Percentiles rank a stretch among this genome's conserved stretches.
Conservation (phyloP, 1,140 invertebrate genomes). For the Bombus fervidus region DNA sequence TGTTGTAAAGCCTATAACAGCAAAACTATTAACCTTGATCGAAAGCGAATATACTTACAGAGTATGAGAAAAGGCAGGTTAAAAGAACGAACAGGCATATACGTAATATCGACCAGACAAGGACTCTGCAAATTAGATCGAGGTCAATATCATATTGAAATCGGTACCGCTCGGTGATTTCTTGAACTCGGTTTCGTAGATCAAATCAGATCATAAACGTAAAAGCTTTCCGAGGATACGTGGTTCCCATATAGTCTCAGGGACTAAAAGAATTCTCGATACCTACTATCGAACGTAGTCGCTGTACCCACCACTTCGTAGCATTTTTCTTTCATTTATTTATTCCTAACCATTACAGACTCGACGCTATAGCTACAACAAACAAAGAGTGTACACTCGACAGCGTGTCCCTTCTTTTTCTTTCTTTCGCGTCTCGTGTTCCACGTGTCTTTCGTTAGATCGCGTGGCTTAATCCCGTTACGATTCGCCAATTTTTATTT, state of each 20-base stretch:
- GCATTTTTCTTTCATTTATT: background rate
- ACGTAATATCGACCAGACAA: background rate
- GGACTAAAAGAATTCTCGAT: background rate
- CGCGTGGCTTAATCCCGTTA: background rate
- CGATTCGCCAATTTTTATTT: background rate
- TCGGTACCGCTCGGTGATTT: background rate
- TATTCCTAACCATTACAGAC: background rate
- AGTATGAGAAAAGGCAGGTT: background rate
- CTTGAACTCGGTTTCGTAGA: conserved; percentile 1
- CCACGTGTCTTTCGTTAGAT: background rate
- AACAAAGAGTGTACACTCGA: too few relatives aligned
- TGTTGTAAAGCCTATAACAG: background rate
- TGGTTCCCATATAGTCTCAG: background rate
- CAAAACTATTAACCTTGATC: background rate
- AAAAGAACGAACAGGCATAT: background rate
- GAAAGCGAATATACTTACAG: background rate
- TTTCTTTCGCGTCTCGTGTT: background rate
- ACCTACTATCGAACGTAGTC: background rate
- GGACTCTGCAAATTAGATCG: background rate
- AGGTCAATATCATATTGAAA: conserved; percentile 1
- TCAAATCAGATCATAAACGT: conserved; percentile 1
- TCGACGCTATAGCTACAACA: background rate
- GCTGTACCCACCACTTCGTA: background rate
- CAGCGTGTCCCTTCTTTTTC: background rate
- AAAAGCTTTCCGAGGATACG: background rate